Conservation (phyloP, 2,113 vertebrate species). For the Platysternon megacephalum region DNA sequence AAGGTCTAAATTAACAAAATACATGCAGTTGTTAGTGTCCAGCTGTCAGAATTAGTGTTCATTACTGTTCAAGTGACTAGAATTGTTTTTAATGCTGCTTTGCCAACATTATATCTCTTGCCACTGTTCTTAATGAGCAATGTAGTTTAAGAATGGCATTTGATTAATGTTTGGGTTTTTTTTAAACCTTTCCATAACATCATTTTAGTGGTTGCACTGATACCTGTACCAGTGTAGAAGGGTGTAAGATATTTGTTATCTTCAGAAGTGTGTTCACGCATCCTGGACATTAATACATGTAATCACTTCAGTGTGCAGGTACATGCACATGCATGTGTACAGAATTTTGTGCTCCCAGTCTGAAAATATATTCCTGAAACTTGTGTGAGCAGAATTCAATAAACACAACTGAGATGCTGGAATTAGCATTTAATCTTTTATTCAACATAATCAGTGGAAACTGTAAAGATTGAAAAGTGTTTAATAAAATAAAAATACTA, state of each 20-base stretch:
- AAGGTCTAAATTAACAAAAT: neutral
- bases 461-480: neutral
- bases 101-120: neutral
- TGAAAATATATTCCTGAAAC: neutral
- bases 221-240: neutral
- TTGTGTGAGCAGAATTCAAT: neutral
- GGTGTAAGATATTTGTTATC: neutral
- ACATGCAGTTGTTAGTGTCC: neutral
- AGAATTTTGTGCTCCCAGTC: neutral
- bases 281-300: fast-evolving
- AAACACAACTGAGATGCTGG: neutral
- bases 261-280: fast-evolving
- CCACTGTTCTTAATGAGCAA: neutral
- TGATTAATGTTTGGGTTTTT: neutral
- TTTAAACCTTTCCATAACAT: neutral
- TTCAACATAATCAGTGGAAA: neutral
- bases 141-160: neutral
- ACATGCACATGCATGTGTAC: neutral
- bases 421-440: neutral
- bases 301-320: fast-evolving
- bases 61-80: neutral
- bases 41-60: neutral
- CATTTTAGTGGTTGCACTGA: neutral
- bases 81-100: neutral
- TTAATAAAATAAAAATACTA: slow-evolving; percentile 2